Conservation (phyloP, 2,888 invertebrate species). For the Petrophora chlorosata region DNA sequence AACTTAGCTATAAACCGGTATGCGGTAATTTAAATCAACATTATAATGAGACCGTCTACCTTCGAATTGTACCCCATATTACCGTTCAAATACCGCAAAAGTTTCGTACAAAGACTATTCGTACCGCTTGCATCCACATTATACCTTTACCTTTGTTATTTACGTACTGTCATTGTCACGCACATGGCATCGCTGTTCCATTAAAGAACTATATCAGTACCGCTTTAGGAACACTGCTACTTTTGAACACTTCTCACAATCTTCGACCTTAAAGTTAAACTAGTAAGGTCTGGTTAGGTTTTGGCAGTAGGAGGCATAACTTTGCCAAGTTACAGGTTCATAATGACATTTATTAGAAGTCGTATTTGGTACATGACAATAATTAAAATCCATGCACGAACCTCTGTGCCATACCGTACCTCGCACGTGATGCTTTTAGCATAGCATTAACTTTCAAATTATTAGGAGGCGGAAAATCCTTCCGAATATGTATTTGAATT, state of each 20-base stretch:
- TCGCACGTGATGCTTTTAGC: conserved; percentile 68
- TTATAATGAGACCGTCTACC: conserved; percentile 32
- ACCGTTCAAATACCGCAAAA: conserved; percentile 49
- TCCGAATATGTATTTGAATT: conserved; percentile 47
- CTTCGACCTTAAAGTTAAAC: conserved; percentile 37
- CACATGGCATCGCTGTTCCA: conserved; percentile 75
- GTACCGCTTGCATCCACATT: conserved; percentile 61
- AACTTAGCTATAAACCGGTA: conserved; percentile 22
- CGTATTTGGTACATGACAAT: conserved; percentile 82
- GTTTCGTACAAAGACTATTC: conserved; percentile 51
- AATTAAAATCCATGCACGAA: conserved; percentile 84
- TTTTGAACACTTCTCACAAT: conserved; percentile 20
- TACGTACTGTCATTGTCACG: conserved; percentile 80
- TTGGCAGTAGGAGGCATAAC: conserved; percentile 19
- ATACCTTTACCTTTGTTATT: conserved; percentile 69
- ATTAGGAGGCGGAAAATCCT: conserved; percentile 56
- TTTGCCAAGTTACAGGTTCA: conserved; percentile 66
- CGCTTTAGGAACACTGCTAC: conserved; percentile 35
- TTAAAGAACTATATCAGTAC: conserved; percentile 74
- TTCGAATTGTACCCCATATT: conserved; percentile 30
- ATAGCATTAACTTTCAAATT: conserved; percentile 73
- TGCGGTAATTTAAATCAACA: conserved; percentile 30
- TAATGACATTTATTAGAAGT: conserved; percentile 83
- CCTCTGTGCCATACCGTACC: conserved; percentile 76
- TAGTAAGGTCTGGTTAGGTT: conserved; percentile 17